Conservation (phyloP, 1,140 invertebrate species). For the Rhyacophila brunnea region DNA sequence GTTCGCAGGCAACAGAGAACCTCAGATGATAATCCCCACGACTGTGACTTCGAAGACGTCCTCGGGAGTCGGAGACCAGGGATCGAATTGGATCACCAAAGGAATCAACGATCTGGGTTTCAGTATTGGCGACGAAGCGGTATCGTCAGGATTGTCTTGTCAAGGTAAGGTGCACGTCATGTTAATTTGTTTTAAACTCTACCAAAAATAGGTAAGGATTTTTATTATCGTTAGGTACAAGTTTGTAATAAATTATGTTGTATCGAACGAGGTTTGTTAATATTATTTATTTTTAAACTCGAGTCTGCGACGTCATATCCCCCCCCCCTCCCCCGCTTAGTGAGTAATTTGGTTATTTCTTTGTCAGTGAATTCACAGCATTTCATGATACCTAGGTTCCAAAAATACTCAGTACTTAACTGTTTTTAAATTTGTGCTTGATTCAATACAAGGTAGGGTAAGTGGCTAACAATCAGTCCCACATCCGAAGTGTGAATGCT, state of each 20-base stretch:
- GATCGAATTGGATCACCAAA: conserved; percentile 82
- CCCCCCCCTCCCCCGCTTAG: no score
- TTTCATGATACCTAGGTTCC: no score
- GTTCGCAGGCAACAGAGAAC: conserved; percentile 97
- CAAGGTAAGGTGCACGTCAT: conserved; percentile 62
- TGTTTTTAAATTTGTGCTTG: no score
- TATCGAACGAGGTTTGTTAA: background rate
- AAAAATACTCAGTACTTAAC: no score
- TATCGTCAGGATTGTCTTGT: conserved; percentile 87
- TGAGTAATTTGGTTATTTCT: no score
- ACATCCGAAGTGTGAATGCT: no score
- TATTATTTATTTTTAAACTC: no score
- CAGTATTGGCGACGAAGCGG: conserved; percentile 96
- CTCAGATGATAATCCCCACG: conserved; percentile 98
- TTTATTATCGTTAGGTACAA: background rate
- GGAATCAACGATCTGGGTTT: conserved; percentile 97
- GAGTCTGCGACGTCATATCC: no score
- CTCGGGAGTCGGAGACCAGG: conserved; percentile 91
- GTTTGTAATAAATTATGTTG: conserved; percentile 10
- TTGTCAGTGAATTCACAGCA: no score
- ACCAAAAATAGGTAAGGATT: background rate
- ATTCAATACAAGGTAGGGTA: no score
- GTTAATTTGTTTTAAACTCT: background rate
- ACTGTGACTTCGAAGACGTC: conserved; percentile 95
- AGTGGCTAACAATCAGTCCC: no score